These are phyloP conservation scores for Acleris literana DNA, from an alignment of 2,888 invertebrate species.

Conservation along the genomic window DNA sequence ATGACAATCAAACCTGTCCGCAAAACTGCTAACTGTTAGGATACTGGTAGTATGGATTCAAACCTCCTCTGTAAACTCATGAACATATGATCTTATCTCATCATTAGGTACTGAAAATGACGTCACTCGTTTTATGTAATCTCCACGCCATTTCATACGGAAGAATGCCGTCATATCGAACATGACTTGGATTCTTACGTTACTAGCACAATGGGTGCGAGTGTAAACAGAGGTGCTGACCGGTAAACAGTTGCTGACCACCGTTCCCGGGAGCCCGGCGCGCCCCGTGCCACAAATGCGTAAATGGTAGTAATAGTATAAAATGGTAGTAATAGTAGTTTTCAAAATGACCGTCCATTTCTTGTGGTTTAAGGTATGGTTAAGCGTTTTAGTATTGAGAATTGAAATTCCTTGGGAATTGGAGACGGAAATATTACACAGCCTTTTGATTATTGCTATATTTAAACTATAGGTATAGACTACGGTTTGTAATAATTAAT, in stretches of 20 bases:
- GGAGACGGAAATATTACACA: too few species aligned
- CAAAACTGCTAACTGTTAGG: too few species aligned
- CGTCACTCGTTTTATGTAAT: too few species aligned
- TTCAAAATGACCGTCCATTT: slow-evolving; percentile 20
- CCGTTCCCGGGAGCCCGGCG: neutral
- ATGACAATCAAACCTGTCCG: too few species aligned
- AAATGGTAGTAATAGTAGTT: slow-evolving; percentile 16
- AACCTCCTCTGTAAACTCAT: too few species aligned
- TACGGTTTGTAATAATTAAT: too few species aligned
- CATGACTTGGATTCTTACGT: slow-evolving; percentile 43
- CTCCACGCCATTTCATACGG: too few species aligned
- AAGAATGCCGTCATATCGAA: neutral
- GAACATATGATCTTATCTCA: too few species aligned
- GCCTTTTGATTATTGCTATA: neutral
- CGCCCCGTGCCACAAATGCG: slow-evolving; percentile 7
- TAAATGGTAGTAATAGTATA: slow-evolving; percentile 12
- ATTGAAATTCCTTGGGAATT: neutral
- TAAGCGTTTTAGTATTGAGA: neutral
- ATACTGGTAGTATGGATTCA: too few species aligned
- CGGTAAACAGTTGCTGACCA: slow-evolving; percentile 50
- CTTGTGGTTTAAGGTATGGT: slow-evolving; percentile 9
- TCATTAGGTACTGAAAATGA: too few species aligned
- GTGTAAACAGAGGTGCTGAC: slow-evolving; percentile 45
- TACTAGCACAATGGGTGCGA: slow-evolving; percentile 47
- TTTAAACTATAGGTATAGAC: neutral